These are phyloP conservation scores for Tympanuchus pallidicinctus DNA, from an alignment of 2,113 vertebrate species.

Conservation along the genomic window DNA sequence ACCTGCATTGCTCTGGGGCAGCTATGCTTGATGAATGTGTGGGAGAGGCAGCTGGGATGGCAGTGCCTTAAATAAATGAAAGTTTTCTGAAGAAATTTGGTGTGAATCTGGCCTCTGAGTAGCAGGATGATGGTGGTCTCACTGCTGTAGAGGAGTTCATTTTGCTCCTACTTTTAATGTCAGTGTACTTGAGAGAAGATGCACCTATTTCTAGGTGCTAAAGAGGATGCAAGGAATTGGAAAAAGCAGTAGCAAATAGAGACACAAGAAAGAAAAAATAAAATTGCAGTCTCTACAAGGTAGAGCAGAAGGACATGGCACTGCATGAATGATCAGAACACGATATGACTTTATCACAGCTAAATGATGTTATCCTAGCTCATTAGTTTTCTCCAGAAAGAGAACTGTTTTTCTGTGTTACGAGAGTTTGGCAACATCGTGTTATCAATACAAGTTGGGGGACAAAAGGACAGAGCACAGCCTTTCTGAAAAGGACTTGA, in stretches of 20 bases:
- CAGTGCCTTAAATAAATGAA: not conserved
- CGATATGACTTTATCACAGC: not conserved
- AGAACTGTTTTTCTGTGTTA: not conserved
- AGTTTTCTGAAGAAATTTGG: not conserved
- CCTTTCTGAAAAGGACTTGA: not conserved
- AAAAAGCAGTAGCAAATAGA: not conserved
- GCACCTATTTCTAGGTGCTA: not conserved
- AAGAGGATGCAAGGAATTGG: not conserved
- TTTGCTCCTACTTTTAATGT: not conserved
- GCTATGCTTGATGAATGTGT: not conserved
- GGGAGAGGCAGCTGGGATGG: not conserved
- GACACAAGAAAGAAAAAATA: not conserved
- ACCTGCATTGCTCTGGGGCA: not conserved
- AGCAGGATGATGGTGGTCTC: fast-evolving
- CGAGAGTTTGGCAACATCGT: not conserved
- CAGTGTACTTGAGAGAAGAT: not conserved
- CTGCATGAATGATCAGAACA: not conserved
- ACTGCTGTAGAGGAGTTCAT: not conserved
- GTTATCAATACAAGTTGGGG: not conserved
- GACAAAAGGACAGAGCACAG: not conserved
- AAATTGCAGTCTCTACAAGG: not conserved
- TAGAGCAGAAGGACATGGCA: not conserved
- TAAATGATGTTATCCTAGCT: not conserved
- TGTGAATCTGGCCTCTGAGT: not conserved
- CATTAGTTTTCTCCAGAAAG: not conserved